Evolutionary conservation across 2,888 invertebrate species (phyloP).

Genomic region (Metacarcinus magister): DNA sequence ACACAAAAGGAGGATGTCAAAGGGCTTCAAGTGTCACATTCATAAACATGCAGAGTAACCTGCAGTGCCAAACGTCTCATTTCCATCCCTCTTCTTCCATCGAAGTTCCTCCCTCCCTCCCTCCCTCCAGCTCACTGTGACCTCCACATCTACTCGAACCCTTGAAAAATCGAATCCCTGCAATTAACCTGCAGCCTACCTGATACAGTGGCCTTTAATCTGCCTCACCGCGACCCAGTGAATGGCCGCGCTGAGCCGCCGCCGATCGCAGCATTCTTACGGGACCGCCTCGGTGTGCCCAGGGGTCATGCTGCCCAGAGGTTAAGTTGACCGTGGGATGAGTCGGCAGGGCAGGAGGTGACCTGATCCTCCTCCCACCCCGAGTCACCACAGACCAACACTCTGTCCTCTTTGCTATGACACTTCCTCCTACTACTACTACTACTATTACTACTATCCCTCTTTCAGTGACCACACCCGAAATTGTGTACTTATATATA

Average conservation of each 20-base stretch:
- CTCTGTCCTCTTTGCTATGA: constrained; percentile 21
- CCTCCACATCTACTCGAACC: constrained; percentile 34
- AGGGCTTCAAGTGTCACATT: not conserved
- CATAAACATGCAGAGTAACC: not conserved
- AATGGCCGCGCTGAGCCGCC: not conserved
- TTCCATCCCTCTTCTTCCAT: not conserved
- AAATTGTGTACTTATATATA: no score
- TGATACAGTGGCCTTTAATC: constrained; percentile 51
- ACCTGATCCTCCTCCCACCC: constrained; percentile 34
- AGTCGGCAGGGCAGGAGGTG: constrained; percentile 46
- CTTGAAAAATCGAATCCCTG: not conserved
- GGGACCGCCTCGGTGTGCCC: constrained; percentile 15
- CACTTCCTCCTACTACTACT: not conserved
- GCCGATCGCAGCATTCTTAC: constrained; percentile 31
- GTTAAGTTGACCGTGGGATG: constrained; percentile 53
- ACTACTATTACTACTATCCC: not conserved
- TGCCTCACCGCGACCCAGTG: constrained; percentile 34
- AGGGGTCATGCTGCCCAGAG: constrained; percentile 40
- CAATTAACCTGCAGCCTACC: constrained; percentile 35
- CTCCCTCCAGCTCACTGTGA: not conserved
- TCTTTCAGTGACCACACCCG: not conserved
- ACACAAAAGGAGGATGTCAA: not conserved
- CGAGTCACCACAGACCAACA: not conserved
- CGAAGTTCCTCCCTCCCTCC: not conserved
- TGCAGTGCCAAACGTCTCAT: not conserved